Percentiles rank a stretch among this genome's conserved stretches.
These are phyloP conservation scores for Drosophila cognata DNA, from an alignment of 2,888 invertebrate species.

Conservation along the genomic window DNA sequence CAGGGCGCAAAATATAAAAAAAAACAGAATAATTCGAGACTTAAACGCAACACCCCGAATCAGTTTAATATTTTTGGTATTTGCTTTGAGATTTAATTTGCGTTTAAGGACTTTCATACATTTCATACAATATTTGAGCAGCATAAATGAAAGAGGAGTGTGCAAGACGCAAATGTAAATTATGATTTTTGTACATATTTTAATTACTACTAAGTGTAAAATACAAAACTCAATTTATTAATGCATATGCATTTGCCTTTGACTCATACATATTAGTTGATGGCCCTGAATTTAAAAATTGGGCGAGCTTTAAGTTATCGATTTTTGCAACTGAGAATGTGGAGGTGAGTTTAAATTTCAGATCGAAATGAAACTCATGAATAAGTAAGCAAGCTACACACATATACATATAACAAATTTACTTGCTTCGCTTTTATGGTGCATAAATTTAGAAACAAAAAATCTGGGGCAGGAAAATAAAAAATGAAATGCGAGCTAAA, in stretches of 20 bases:
- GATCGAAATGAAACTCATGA: conserved; percentile 61
- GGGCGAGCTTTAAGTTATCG: conserved; percentile 51
- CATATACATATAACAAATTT: conserved; percentile 37
- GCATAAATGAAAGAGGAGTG: background rate
- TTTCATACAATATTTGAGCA: conserved; percentile 6
- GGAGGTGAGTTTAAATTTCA: conserved; percentile 13
- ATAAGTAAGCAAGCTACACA: conserved; percentile 60
- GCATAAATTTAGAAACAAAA: conserved; percentile 71
- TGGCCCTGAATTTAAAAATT: background rate
- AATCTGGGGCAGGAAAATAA: conserved; percentile 62
- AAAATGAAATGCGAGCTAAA: conserved; percentile 54
- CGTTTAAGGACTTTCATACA: background rate
- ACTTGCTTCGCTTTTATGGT: conserved; percentile 66
- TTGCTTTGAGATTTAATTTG: conserved; percentile 29
- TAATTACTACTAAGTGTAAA: background rate
- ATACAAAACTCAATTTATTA: background rate
- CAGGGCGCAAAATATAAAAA: background rate
- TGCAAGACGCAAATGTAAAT: background rate
- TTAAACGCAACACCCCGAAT: conserved; percentile 10
- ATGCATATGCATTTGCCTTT: rapidly evolving
- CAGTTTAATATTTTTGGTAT: conserved; percentile 6
- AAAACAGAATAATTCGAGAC: conserved; percentile 15
- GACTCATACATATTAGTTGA: too few relatives aligned
- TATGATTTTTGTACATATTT: background rate
- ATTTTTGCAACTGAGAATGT: conserved; percentile 43